Conservation (phyloP, 2,888 invertebrate genomes). For the Heteropelma amictum region DNA sequence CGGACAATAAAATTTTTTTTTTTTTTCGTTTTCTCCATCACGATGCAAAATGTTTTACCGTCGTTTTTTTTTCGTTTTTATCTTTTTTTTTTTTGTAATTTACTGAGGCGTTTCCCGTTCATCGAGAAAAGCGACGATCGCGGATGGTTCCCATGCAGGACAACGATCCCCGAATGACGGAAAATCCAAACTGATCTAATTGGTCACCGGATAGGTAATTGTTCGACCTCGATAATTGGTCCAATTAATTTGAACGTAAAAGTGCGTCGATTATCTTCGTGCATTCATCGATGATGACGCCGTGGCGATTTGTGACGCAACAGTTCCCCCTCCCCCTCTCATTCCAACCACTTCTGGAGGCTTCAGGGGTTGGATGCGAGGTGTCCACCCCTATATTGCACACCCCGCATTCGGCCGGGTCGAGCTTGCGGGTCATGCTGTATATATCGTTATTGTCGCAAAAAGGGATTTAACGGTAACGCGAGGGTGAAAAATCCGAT, state of each 20-base stretch:
- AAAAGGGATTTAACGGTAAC: constrained; percentile 52
- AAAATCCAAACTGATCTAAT: constrained; percentile 73
- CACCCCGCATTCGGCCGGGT: constrained; percentile 53
- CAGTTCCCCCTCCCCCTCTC: too few species aligned
- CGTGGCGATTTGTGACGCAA: constrained; percentile 55
- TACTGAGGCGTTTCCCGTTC: not conserved
- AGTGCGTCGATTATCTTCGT: constrained; percentile 70
- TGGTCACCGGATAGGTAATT: constrained; percentile 74
- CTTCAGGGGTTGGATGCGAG: constrained; percentile 42
- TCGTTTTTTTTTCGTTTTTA: not conserved
- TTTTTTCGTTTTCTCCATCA: not conserved
- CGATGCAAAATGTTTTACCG: too few species aligned
- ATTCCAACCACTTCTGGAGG: constrained; percentile 23
- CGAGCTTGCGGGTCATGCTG: constrained; percentile 65
- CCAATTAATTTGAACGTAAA: constrained; percentile 76
- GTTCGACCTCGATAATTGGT: constrained; percentile 74
- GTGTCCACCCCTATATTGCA: constrained; percentile 61
- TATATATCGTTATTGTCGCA: constrained; percentile 67
- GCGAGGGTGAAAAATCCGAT: constrained; percentile 56
- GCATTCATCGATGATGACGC: constrained; percentile 65
- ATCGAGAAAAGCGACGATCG: constrained; percentile 14
- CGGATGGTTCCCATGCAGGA: constrained; percentile 8
- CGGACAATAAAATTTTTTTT: too few species aligned
- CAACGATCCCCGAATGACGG: constrained; percentile 60
- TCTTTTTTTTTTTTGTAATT: not conserved